Conservation (phyloP, 2,888 invertebrate species). For the Boloria euphrosyne region DNA sequence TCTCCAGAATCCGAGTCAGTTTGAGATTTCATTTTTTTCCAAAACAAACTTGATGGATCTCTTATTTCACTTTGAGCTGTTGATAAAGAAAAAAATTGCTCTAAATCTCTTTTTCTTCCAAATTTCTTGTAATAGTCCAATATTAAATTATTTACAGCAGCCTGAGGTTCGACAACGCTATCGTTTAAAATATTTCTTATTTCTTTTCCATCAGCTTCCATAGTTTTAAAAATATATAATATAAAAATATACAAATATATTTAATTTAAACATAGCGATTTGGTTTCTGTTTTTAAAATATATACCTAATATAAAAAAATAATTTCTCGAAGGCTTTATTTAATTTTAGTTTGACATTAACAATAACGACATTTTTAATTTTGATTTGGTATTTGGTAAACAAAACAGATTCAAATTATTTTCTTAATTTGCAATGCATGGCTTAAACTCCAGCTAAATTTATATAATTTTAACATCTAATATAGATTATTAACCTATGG, state of each 20-base stretch:
- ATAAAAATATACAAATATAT: slow-evolving; percentile 18
- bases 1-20: slow-evolving; percentile 71
- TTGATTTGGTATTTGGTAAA: slow-evolving; percentile 28
- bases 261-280: slow-evolving; percentile 28
- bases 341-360: slow-evolving; percentile 28
- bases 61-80: slow-evolving; percentile 70
- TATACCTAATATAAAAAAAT: slow-evolving; percentile 12
- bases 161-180: slow-evolving; percentile 37
- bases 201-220: slow-evolving; percentile 56
- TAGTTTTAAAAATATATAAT: slow-evolving; percentile 45
- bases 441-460: background rate
- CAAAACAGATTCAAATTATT: slow-evolving; percentile 27
- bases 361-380: slow-evolving; percentile 37
- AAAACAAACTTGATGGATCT: slow-evolving; percentile 68
- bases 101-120: slow-evolving; percentile 85
- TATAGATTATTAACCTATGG: too few relatives aligned
- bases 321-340: slow-evolving; percentile 25
- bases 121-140: slow-evolving; percentile 87
- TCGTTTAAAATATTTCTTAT: slow-evolving; percentile 26
- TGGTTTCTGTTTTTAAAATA: slow-evolving; percentile 14
- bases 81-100: slow-evolving; percentile 84
- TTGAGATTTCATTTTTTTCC: slow-evolving; percentile 72
- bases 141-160: slow-evolving; percentile 70
- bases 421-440: background rate
- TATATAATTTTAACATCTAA: background rate